These are phyloP conservation scores for Myiozetetes cayanensis DNA, from an alignment of 2,113 vertebrate species.

Conservation along the genomic window DNA sequence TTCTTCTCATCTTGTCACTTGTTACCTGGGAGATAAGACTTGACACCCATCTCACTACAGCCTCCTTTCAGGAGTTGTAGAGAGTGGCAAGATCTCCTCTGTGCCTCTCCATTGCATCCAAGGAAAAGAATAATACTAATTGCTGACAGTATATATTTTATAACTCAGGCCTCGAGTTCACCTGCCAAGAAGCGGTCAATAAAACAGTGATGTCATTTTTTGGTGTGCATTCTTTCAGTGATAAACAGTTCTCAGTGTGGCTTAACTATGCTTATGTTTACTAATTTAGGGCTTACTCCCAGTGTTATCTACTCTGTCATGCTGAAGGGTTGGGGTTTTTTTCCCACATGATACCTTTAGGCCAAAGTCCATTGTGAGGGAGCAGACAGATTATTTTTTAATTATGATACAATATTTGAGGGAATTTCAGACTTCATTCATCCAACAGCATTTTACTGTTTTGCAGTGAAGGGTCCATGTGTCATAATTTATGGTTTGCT, in stretches of 20 bases:
- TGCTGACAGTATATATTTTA: not conserved
- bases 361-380: not conserved
- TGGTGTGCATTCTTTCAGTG: not conserved
- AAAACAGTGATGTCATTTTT: not conserved
- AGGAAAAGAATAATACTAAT: not conserved
- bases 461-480: not conserved
- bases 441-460: not conserved
- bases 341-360: not conserved
- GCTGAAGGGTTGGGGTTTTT: not conserved
- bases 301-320: not conserved
- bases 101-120: not conserved
- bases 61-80: not conserved
- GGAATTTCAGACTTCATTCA: not conserved
- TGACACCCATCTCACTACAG: not conserved
- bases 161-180: not conserved
- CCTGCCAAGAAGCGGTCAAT: not conserved
- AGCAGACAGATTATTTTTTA: not conserved
- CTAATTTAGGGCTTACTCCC: not conserved
- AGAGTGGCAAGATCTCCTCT: not conserved
- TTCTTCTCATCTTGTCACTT: not conserved
- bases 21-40: not conserved
- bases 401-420: conserved; percentile 16
- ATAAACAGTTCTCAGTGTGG: not conserved
- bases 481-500: not conserved
- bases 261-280: not conserved